Conservation (phyloP, 1,140 invertebrate genomes). For the Ooceraea biroi region DNA sequence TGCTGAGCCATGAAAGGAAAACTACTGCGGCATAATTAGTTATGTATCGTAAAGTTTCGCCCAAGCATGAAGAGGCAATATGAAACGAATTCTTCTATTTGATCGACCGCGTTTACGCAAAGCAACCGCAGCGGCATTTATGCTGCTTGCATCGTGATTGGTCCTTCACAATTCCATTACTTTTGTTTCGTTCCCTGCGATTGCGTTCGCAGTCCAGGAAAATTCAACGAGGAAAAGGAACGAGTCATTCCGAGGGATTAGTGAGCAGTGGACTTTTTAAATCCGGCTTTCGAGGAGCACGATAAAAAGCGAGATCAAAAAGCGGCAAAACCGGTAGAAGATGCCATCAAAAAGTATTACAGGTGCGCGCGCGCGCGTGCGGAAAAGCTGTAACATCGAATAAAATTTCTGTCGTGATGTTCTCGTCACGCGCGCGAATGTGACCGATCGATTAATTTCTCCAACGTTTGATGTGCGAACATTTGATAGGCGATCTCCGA, state of each 20-base stretch:
- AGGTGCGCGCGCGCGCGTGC: neutral
- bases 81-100: slow-evolving; percentile 61
- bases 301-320: slow-evolving; percentile 23
- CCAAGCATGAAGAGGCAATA: slow-evolving; percentile 59
- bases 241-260: slow-evolving; percentile 24
- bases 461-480: slow-evolving; percentile 6
- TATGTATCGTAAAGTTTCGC: slow-evolving; percentile 53
- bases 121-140: slow-evolving; percentile 43
- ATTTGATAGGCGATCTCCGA: slow-evolving; percentile 19
- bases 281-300: neutral
- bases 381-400: neutral
- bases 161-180: slow-evolving; percentile 5
- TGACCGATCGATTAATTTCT: slow-evolving; percentile 35
- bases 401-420: neutral
- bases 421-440: neutral
- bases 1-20: slow-evolving; percentile 37
- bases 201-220: neutral
- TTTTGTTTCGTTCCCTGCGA: slow-evolving; percentile 1
- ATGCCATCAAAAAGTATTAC: neutral
- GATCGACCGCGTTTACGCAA: slow-evolving; percentile 30
- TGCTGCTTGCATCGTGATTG: neutral
- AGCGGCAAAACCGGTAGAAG: no score
- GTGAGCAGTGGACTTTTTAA: neutral
- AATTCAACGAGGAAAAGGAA: slow-evolving; percentile 21
- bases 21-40: slow-evolving; percentile 65